Evolutionary conservation across 1,140 invertebrate species (phyloP), one percentile per base, ranked within the genome.

Genomic region (Probaryconus sp.): DNA sequence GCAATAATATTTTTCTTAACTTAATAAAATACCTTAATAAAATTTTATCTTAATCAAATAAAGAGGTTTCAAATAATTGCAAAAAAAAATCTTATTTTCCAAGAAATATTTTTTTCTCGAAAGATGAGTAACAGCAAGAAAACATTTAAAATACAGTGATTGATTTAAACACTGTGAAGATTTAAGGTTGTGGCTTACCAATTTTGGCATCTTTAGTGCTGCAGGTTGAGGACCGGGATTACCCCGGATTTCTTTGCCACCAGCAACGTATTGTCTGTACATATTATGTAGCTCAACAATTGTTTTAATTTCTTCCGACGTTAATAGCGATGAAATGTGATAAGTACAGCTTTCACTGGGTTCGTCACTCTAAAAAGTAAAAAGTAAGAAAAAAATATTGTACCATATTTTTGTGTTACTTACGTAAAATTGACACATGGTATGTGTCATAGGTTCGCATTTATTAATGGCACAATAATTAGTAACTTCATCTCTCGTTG

Each of bases 151-250:
- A n/a, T 5, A 31, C n/a, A 31, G 2, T 31, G n/a, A 7, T 10
- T 10, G n/a, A 5, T 10, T 10, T 45, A 28, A 13, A 45, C n/a
- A n/a, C n/a, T n/a, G n/a, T n/a, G n/a, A n/a, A n/a, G n/a, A n/a
- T n/a, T n/a, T n/a, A n/a, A n/a, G n/a, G n/a, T 18, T 26, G 18
- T 26, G 16, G 37, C 56, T 55, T 55, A 79, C 87, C 63, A 91
- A 47, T 31, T 81, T 56, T 35, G 79, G 83, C 89, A 91, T 90
- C 58, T 89, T 87, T 3, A 83, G 58, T 0, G 89, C 90, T 10
- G 77, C 26, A 3, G 88, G 89, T 76, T 90, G 90, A 11, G 89
- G 89, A 30, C 89, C 89, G 13, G 86, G 86, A 11, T 70, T 77
- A 42, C 90, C 90, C 43, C 86, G 67, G 1, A 30, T 69, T 79